These are phyloP conservation scores for Rhogogaster chlorosoma DNA, from an alignment of 2,888 invertebrate genomes.

Conservation along the genomic window DNA sequence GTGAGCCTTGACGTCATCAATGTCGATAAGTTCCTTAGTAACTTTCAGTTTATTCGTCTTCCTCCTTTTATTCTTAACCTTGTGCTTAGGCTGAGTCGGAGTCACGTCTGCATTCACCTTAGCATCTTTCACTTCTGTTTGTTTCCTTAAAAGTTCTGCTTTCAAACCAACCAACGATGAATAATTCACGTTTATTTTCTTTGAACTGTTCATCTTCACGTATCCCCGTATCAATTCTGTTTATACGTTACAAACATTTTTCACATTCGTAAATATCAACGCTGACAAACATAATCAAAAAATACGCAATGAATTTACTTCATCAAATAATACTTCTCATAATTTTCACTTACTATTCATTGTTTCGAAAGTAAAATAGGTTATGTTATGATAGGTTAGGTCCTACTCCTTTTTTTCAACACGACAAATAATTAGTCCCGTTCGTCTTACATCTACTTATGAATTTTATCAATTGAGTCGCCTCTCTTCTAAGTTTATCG, in stretches of 20 bases:
- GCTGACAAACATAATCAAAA: not conserved
- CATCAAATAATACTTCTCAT: not conserved
- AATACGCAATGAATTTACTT: not conserved
- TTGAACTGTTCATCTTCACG: constrained; percentile 68
- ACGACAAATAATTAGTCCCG: not conserved
- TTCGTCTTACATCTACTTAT: not conserved
- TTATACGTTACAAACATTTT: not conserved
- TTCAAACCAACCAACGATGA: constrained; percentile 87
- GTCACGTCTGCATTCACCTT: constrained; percentile 82
- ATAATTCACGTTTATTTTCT: constrained; percentile 73
- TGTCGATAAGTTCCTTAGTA: constrained; percentile 64
- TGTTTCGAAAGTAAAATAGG: not conserved
- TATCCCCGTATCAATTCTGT: not conserved
- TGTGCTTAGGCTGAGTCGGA: constrained; percentile 71
- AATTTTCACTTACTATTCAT: not conserved
- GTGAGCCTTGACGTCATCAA: constrained; percentile 67
- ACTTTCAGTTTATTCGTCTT: constrained; percentile 69
- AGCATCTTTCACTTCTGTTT: constrained; percentile 88
- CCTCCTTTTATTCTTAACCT: constrained; percentile 63
- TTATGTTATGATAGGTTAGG: not conserved
- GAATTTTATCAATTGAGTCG: not conserved
- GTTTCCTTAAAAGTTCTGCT: constrained; percentile 93
- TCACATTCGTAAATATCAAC: not conserved
- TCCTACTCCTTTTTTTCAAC: not conserved
- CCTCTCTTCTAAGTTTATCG: not conserved